Base-by-base conservation (phyloP, 2,888 invertebrate species). In the Habroteleia sp. region DNA sequence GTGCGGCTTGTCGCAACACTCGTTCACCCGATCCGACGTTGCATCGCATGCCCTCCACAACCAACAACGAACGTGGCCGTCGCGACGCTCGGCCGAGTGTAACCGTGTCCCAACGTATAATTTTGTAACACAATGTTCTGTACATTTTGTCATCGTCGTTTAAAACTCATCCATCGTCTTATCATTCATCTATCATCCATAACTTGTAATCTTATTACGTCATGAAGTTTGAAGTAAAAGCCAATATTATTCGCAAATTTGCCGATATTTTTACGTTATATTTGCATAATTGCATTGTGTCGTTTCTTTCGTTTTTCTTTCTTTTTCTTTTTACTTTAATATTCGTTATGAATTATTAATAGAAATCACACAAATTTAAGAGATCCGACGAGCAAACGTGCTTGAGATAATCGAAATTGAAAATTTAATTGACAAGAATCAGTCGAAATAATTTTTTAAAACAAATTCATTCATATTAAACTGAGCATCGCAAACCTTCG, bases 91-190 rank as follows among this genome's bases (percentile, higher is more conserved):
- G 83, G 85, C 76, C 63, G 80, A 83, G 82, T 74, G 84, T 84
- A 83, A 84, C 79, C 44, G 86, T 69, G 85, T 88, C 87, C 84
- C 84, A 76, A 69, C 81, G 74, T 81, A 81, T 83, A 78, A 80
- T 86, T 87, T 83, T 85, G 83, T 78, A 68, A 78, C 56, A 80
- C 62, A 52, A 83, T 85, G 83, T 85, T 87, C 84, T 88, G 88
- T 88, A 88, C 85, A 88, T 87, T 88, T 86, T 85, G 83, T 83
- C 85, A 58, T 65, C 39, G 42, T 54, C 54, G 50, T 52, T 41
- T 48, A n/a, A n/a, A 29, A 35, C 33, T 52, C 37, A 68, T 50
- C 56, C 11, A 8, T 68, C 58, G 56, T 58, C 41, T 62, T 25
- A 33, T 56, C 27, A 23, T 41, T 50, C 44, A 60, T 33, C 33